Base-by-base conservation (phyloP, 2,113 vertebrate species). In the Pardalotus punctatus region DNA sequence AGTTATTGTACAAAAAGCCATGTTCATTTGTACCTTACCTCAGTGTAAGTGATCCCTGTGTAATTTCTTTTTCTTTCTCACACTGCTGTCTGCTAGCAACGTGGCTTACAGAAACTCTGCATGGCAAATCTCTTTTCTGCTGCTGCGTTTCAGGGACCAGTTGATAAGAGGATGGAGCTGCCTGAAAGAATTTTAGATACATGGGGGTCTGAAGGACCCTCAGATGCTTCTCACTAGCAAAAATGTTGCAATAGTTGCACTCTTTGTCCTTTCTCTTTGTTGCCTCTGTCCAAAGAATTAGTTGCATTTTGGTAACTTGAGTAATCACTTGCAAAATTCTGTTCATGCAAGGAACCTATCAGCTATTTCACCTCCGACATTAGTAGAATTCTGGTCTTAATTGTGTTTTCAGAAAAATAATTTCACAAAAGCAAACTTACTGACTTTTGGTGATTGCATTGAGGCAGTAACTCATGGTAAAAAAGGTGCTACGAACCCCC, bases 341-440 rank as follows among this genome's bases (percentile, higher is more conserved):
- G 8, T 81, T n/a, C 2, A 1, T 42, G 14, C 5, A 51, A 56
- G 22, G 17, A 58, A 36, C 9, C 2, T n/a, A 1, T 31, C 24
- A 84, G 13, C 8, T 86, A 15, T 47, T 35, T 15, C 47, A 12
- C 24, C 7, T 73, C 84, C 10, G 18, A 50, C 12, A 61, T 57
- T 33, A 65, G 25, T 45, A 92, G 5, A 77, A 50, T 80, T 88
- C 29, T 76, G 29, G 2, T 65, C 45, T 54, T 69, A 45, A 61
- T 3, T 57, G 9, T 58, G 54, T 69, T 92, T 93, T 88, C 47
- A 77, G 19, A 66, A 90, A 94, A 73, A 54, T 19, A 14, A 11
- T 33, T 77, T 77, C 23, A 58, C 29, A 54, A 73, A 83, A 83
- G 18, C 29, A 76, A 77, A 70, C 27, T 40, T 43, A 47, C 24